A percentile compares a stretch with the other conserved stretches of the same genome.
Conservation (phyloP, 2,113 vertebrate genomes). For the Axis porcinus region DNA sequence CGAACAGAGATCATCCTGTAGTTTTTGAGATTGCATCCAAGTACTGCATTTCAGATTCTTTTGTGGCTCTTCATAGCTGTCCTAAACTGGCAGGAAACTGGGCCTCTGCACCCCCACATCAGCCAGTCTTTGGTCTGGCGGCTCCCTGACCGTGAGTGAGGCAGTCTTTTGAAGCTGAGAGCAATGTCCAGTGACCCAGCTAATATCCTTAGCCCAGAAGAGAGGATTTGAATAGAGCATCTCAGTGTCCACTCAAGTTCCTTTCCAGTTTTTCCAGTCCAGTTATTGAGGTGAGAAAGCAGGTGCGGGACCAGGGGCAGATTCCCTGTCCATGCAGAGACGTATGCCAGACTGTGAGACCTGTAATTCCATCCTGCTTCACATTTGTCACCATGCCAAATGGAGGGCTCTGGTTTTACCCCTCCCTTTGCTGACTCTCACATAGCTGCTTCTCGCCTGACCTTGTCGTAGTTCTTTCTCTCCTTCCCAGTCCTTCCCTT, state of each 20-base stretch:
- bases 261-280: neutral
- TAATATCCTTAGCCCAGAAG: neutral
- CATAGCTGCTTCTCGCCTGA: neutral
- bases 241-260: neutral
- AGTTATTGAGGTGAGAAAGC: neutral
- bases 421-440: neutral
- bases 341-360: neutral
- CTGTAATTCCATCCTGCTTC: neutral
- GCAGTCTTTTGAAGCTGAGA: neutral
- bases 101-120: neutral
- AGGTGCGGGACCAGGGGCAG: neutral
- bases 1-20: neutral
- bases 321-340: neutral
- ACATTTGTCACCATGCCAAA: neutral
- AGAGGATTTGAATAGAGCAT: neutral
- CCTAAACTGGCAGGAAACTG: neutral
- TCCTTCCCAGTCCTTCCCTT: neutral
- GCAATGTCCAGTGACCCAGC: neutral
- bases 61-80: neutral
- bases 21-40: neutral
- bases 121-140: neutral
- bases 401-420: neutral
- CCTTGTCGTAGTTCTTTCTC: neutral
- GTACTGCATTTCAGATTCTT: neutral
- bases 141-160: rapidly evolving